Evolutionary conservation across 2,888 invertebrate genomes (phyloP).

Genomic region (Pyrrhosoma nymphula): DNA sequence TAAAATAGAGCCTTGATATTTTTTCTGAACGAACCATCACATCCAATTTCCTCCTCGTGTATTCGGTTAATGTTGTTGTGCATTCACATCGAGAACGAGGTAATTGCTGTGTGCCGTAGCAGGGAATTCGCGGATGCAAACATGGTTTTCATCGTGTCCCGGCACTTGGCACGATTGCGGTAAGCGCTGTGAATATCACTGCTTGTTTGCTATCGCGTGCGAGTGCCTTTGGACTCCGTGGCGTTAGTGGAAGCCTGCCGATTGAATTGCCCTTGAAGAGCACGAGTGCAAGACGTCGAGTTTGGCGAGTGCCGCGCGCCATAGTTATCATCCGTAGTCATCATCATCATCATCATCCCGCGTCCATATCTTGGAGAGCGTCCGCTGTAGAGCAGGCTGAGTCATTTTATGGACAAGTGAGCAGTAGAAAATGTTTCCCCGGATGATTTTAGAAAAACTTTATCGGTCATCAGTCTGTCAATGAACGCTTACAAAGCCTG

Average conservation of each 20-base stretch:
- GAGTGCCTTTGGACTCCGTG: not conserved
- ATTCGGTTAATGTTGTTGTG: not conserved
- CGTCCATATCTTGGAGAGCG: constrained; percentile 33
- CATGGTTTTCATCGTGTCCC: not conserved
- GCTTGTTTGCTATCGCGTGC: not conserved
- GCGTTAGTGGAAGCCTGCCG: constrained; percentile 31
- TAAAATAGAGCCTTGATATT: too few species aligned
- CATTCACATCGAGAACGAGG: not conserved
- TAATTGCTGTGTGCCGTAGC: not conserved
- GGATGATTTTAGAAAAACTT: too few species aligned
- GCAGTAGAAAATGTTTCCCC: not conserved
- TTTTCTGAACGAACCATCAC: too few species aligned
- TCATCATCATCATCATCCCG: not conserved
- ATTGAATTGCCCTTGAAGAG: constrained; percentile 57
- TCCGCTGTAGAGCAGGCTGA: not conserved
- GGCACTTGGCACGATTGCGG: constrained; percentile 37
- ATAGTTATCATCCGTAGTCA: not conserved
- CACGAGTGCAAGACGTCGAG: not conserved
- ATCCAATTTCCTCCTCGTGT: not conserved
- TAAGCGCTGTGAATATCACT: constrained; percentile 51
- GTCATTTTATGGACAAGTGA: not conserved
- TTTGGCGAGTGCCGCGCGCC: not conserved
- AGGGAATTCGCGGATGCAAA: constrained; percentile 1
- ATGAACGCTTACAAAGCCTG: too few species aligned
- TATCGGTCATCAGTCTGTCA: too few species aligned